phyloP scores from a whole-genome alignment of 2,888 invertebrate species.

The Drosophila testacea region DNA sequence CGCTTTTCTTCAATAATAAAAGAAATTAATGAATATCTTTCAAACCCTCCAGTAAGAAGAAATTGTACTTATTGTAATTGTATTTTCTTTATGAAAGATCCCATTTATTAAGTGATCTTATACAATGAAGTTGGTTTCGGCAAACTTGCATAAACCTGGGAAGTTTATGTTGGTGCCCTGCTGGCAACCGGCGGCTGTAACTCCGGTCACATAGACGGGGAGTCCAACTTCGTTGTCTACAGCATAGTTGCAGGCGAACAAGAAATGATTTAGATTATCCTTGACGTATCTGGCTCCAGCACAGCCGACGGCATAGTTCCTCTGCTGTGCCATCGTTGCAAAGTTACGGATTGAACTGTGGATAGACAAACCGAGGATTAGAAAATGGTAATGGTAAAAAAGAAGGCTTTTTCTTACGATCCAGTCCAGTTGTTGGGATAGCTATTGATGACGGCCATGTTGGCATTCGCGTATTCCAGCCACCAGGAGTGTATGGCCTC shows the following conservation, averaged over 20 bases:
- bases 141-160: slow-evolving; percentile 41
- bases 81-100: slow-evolving; percentile 1
- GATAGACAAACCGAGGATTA: not conserved
- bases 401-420: slow-evolving; percentile 33
- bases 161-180: slow-evolving; percentile 36
- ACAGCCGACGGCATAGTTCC: slow-evolving; percentile 51
- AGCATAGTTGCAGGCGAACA: slow-evolving; percentile 64
- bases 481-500: slow-evolving; percentile 53
- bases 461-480: slow-evolving; percentile 46
- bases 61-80: not conserved
- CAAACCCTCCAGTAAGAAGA: no score
- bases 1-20: no score
- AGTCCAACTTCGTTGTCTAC: slow-evolving; percentile 36
- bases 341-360: slow-evolving; percentile 52
- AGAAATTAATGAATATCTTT: no score
- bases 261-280: slow-evolving; percentile 28
- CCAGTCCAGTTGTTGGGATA: slow-evolving; percentile 38
- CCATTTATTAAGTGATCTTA: slow-evolving; percentile 1
- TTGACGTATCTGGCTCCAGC: slow-evolving; percentile 36
- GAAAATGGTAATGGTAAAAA: not conserved
- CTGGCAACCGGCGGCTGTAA: slow-evolving; percentile 40
- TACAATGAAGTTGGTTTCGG: slow-evolving; percentile 35
- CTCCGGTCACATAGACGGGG: slow-evolving; percentile 42
- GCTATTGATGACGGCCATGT: slow-evolving; percentile 39
- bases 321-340: slow-evolving; percentile 55